Conservation (phyloP, 2,797 vertebrate genomes). For the Leptoclinus maculatus region DNA sequence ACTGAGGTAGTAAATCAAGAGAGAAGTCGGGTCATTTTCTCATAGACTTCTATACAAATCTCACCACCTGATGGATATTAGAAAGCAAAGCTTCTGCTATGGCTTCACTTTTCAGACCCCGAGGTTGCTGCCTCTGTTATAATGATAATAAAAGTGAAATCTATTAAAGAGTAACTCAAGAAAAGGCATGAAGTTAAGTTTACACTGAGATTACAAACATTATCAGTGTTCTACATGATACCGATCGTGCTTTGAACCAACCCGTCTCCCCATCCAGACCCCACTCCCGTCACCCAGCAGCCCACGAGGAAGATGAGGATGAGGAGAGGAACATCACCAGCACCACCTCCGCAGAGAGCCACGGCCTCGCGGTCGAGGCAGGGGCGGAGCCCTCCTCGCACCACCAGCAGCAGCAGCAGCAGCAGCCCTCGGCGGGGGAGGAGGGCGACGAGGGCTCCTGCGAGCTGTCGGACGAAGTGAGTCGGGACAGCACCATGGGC, state of each 20-base stretch:
- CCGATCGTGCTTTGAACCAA: background rate
- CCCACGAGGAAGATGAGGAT: constrained; percentile 83
- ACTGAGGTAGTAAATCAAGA: background rate
- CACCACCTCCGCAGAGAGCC: constrained; percentile 68
- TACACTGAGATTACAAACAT: background rate
- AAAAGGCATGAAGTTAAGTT: background rate
- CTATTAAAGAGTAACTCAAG: background rate
- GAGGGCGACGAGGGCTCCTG: constrained; percentile 91
- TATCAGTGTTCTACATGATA: background rate
- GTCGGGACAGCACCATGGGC: constrained; percentile 96
- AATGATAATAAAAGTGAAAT: background rate
- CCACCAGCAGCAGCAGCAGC: constrained; percentile 75
- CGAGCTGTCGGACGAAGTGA: constrained; percentile 94
- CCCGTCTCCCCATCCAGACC: constrained; percentile 47
- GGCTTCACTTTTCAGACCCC: background rate
- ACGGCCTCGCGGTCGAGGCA: constrained; percentile 61
- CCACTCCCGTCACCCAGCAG: constrained; percentile 77
- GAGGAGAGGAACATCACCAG: constrained; percentile 79
- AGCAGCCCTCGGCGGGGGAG: constrained; percentile 68
- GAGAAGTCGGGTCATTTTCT: background rate
- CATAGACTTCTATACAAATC: too few relatives aligned
- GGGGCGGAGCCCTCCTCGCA: constrained; percentile 54
- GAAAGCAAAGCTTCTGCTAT: background rate
- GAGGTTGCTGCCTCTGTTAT: background rate
- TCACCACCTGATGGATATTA: background rate